Base-by-base conservation (phyloP, 1,140 invertebrate genomes). In the Lordiphosa clarofinis region DNA sequence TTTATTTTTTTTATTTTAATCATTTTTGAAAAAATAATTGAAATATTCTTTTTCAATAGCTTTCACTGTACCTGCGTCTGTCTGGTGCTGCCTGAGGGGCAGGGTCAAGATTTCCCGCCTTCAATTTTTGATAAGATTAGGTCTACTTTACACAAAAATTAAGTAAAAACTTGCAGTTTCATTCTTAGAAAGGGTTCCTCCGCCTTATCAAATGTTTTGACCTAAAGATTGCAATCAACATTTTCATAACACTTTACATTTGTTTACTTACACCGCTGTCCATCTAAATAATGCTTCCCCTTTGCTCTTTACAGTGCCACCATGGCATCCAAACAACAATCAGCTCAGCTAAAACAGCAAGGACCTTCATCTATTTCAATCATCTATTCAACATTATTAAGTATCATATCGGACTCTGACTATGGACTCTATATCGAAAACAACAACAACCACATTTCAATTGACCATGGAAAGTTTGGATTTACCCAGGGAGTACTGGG, bases 401-500 rank as follows among this genome's bases (percentile, higher is more conserved):
- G 40, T 61, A 57, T 65, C 40, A 70, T 60, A 21, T 43, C 43
- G 10, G 56, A 60, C 66, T 67, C 48, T 56, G 35, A 62, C 9
- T 48, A 74, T 75, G 72, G 55, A 62, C 38, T 53, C 24, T 24
- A 7, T 1, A 28, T 6, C 24, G 36, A 44, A 57, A 36, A 33
- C 21, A 56, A n/a, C n/a, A n/a, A n/a, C n/a, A n/a, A n/a, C n/a
- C n/a, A 33, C 59, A 64, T 69, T 62, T 50, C 24, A 62, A 4
- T 12, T 37, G 59, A 70, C 72, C 19, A 87, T 88, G 87, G 87
- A 87, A 59, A 79, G 84, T 52, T 61, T 88, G 53, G 61, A 81
- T 44, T 62, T 88, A 31, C 87, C 87, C 8, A 64, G 53, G 31
- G 87, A 88, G 4, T 88, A 73, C 40, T 88, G 87, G 87, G 84